Conservation (phyloP, 2,888 invertebrate genomes). For the Drosophila antonietae region DNA sequence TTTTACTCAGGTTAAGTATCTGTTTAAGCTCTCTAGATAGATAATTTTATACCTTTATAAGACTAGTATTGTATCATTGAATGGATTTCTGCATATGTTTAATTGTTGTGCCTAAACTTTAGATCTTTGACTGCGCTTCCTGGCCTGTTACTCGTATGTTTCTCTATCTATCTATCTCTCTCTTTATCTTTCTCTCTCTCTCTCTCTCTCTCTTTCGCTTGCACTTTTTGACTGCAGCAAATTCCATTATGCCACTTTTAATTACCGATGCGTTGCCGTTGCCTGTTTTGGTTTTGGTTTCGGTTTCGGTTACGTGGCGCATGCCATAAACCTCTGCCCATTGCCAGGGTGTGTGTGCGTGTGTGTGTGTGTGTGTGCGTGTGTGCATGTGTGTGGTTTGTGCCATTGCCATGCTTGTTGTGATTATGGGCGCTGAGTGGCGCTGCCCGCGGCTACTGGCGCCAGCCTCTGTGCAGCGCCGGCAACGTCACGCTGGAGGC, state of each 20-base stretch:
- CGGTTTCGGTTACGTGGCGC: constrained; percentile 70
- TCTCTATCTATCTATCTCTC: neutral
- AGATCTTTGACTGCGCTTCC: neutral
- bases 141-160: neutral
- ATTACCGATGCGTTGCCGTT: constrained; percentile 63
- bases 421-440: constrained; percentile 64
- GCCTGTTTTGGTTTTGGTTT: constrained; percentile 57
- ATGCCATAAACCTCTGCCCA: constrained; percentile 68
- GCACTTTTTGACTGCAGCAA: constrained; percentile 35
- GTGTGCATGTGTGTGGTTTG: constrained; percentile 52
- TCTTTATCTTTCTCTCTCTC: neutral
- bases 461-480: constrained; percentile 57
- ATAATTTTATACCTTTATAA: too few species aligned
- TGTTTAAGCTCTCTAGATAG: too few species aligned
- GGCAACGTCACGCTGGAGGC: constrained; percentile 73
- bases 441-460: constrained; percentile 66
- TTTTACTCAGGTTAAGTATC: neutral
- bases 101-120: neutral
- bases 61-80: neutral
- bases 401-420: constrained; percentile 59
- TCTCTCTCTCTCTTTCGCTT: neutral
- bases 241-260: constrained; percentile 68
- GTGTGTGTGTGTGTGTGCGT: constrained; percentile 16
- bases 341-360: constrained; percentile 27
- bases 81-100: neutral